Conservation (phyloP, 2,113 vertebrate genomes). For the Bothrops jararaca region DNA sequence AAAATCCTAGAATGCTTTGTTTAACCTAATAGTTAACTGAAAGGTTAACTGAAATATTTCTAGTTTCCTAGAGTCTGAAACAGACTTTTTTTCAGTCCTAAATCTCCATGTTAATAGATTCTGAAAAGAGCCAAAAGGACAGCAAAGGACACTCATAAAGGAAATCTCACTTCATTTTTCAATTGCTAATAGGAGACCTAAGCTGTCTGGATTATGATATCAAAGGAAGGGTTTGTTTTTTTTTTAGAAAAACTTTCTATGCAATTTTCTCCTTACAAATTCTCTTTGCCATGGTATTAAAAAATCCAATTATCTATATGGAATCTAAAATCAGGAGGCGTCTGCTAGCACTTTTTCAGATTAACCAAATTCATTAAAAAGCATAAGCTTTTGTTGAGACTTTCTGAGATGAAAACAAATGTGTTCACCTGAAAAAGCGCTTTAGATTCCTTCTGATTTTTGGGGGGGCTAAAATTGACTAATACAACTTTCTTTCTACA, state of each 20-base stretch:
- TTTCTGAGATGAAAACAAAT: neutral
- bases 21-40: neutral
- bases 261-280: neutral
- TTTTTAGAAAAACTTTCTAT: neutral
- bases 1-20: neutral
- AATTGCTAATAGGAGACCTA: neutral
- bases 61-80: neutral
- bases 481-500: neutral
- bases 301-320: neutral
- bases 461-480: neutral
- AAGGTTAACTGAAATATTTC: neutral
- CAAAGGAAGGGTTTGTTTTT: neutral
- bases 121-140: neutral
- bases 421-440: neutral
- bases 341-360: neutral
- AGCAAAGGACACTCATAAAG: neutral
- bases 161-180: neutral
- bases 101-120: neutral
- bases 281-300: neutral
- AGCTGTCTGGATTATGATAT: neutral
- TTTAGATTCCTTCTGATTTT: neutral
- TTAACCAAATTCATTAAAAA: neutral
- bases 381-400: neutral
- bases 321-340: neutral
- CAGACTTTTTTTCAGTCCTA: neutral